phyloP scores from a whole-genome alignment of 1,140 invertebrate genomes.

The Popillia japonica region DNA sequence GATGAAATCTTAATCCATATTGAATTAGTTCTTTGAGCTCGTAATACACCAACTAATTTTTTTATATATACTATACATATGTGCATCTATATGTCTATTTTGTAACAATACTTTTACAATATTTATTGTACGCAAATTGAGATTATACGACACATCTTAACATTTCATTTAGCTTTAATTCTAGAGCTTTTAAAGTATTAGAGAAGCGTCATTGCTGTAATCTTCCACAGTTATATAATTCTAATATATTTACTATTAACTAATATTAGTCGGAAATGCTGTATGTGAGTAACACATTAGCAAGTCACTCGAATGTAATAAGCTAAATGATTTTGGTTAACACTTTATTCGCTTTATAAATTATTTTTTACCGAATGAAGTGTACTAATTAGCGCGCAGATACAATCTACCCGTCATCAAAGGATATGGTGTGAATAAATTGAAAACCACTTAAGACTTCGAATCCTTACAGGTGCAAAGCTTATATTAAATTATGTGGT shows the following conservation, averaged over 20 bases:
- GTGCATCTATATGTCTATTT: too few relatives aligned
- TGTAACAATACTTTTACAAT: too few relatives aligned
- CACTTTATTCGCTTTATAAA: neutral
- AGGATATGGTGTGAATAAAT: neutral
- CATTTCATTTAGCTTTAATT: too few relatives aligned
- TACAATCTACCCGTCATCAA: neutral
- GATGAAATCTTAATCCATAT: too few relatives aligned
- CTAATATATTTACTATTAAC: neutral
- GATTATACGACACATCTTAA: too few relatives aligned
- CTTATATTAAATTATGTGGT: too few relatives aligned
- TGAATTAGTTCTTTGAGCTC: too few relatives aligned
- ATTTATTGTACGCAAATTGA: too few relatives aligned
- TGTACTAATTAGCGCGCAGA: neutral
- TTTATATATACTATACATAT: too few relatives aligned
- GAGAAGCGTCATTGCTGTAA: neutral
- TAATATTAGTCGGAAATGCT: neutral
- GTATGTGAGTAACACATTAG: slow-evolving; percentile 3
- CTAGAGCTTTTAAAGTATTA: neutral
- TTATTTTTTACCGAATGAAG: neutral
- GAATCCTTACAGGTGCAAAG: too few relatives aligned
- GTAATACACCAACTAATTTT: too few relatives aligned
- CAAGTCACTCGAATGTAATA: neutral
- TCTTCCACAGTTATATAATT: neutral
- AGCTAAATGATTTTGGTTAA: slow-evolving; percentile 2
- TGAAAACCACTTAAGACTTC: too few relatives aligned